These are phyloP conservation scores for Sinocyclocheilus anophthalmus DNA, from an alignment of 2,113 vertebrate species.

Conservation along the genomic window DNA sequence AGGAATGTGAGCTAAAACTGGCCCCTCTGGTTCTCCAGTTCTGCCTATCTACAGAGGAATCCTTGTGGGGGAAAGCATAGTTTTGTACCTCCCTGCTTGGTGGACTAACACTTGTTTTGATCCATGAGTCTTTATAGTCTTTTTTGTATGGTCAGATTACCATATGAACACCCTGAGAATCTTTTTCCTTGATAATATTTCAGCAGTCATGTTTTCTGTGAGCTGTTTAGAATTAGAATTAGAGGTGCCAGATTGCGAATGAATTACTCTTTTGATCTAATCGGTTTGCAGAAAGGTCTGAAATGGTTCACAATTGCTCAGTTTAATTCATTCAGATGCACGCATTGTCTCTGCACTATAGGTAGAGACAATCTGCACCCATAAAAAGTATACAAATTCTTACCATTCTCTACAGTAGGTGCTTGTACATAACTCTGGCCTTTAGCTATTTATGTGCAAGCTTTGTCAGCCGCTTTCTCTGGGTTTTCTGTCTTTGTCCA, in stretches of 20 bases:
- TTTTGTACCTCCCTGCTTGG: not conserved
- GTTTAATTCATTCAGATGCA: not conserved
- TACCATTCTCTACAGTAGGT: not conserved
- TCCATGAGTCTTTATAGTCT: not conserved
- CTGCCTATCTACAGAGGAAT: not conserved
- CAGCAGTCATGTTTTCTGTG: not conserved
- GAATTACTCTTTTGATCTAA: not conserved
- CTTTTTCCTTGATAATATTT: not conserved
- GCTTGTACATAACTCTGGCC: not conserved
- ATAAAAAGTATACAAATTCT: not conserved
- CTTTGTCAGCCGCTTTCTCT: not conserved
- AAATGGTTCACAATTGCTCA: not conserved
- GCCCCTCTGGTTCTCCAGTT: not conserved
- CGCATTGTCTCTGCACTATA: too few relatives aligned
- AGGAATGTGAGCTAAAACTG: not conserved
- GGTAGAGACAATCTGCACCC: not conserved
- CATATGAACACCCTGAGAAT: not conserved
- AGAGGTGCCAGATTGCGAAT: not conserved
- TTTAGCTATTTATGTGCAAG: not conserved
- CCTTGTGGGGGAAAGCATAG: not conserved
- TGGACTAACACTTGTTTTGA: conserved; percentile 6
- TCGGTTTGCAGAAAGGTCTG: not conserved
- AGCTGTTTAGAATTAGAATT: not conserved
- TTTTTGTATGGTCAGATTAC: not conserved
- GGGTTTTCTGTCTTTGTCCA: not conserved